Conservation (phyloP, 2,113 vertebrate genomes). For the Entelurus aequoreus region DNA sequence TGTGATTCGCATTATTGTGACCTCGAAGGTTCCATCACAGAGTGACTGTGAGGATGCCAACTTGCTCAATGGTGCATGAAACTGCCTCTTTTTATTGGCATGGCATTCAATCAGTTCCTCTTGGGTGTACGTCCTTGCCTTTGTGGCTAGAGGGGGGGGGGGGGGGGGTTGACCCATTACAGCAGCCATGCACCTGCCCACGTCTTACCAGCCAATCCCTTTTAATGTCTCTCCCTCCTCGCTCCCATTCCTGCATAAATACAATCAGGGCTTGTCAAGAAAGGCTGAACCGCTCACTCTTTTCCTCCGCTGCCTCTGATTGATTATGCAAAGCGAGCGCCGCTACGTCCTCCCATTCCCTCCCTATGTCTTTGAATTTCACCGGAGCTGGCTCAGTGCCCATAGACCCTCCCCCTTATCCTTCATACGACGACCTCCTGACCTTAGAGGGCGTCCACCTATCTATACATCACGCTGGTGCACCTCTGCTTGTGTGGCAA, state of each 20-base stretch:
- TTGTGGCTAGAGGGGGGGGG: conserved; percentile 28
- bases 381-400: conserved; percentile 66
- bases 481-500: background rate
- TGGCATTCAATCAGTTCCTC: conserved; percentile 65
- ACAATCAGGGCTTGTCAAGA: conserved; percentile 54
- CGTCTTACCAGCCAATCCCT: conserved; percentile 44
- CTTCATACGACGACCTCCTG: conserved; percentile 26
- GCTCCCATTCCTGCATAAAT: conserved; percentile 52
- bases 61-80: conserved; percentile 66
- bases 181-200: conserved; percentile 50
- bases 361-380: conserved; percentile 37
- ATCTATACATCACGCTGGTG: conserved; percentile 1
- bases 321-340: conserved; percentile 51
- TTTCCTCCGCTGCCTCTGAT: conserved; percentile 56
- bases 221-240: conserved; percentile 23
- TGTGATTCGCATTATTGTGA: conserved; percentile 53
- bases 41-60: conserved; percentile 59
- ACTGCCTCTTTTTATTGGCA: conserved; percentile 65
- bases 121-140: conserved; percentile 62
- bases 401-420: conserved; percentile 44
- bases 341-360: conserved; percentile 25
- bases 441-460: conserved; percentile 33
- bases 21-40: conserved; percentile 56
- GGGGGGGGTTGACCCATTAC: conserved; percentile 48
- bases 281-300: conserved; percentile 29